Evolutionary conservation across 2,113 vertebrate genomes (phyloP), one percentile per base, ranked within the genome.

Genomic region (Phoxinus phoxinus): DNA sequence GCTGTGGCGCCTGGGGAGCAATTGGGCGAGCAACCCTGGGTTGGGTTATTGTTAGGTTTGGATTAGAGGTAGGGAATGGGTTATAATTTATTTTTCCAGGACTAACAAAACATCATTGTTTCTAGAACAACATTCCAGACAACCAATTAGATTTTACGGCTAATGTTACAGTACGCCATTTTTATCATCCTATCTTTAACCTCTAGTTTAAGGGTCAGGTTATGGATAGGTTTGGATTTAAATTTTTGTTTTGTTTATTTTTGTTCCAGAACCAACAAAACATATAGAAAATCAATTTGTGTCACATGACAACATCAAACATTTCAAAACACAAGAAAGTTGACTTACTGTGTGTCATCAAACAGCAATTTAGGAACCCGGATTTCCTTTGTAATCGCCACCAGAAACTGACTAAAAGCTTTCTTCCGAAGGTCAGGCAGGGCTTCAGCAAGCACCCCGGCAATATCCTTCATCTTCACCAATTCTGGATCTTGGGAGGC

Each of bases 341-440:
- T 35, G 19, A 89, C 90, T 89, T 79, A 90, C 90, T 59, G 77
- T 30, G 59, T 53, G 21, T 59, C 67, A 35, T 41, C 32, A 56
- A n/a, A 35, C 11, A 83, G 46, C 56, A 61, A 46, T 79, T 85
- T 89, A 4, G 71, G 79, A 25, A 30, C 23, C 23, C 19, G 7
- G 27, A 84, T 69, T 51, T 90, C 85, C 2, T 25, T 81, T 27
- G 88, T 86, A 51, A 86, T 46, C 25, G 86, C 59, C 41, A 86
- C 74, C 71, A 90, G 32, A 48, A 90, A 89, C 81, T 88, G 79
- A 79, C 87, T 86, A 59, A 89, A 90, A 41, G 87, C 85, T 37
- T 74, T 87, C 35, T 75, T 90, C 51, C 67, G 81, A 77, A 89
- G 32, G 2, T 89, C 83, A 25, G 86, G 90, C 58, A 84, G 48